Base-by-base conservation (phyloP, 2,888 invertebrate species). In the Acanthopleura granulata region DNA sequence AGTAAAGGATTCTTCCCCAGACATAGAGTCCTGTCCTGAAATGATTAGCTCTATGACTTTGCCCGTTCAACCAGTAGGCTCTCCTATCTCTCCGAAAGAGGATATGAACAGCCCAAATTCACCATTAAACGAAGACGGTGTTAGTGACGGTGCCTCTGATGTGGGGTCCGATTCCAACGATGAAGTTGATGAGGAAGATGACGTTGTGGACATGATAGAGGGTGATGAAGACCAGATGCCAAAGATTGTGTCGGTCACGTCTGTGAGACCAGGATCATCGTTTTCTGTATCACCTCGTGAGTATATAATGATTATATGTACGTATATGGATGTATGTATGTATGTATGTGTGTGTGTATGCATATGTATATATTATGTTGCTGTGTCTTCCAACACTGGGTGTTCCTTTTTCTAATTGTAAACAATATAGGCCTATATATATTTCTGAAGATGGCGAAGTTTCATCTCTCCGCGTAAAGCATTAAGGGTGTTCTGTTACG, bases 201-300 rank as follows among this genome's bases (percentile, higher is more conserved):
- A 57, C 3, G 22, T 57, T 18, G 57, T 12, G n/a, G 57, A 57
- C 22, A 40, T 40, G 40, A 40, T 9, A 40, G 40, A 40, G 40
- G 40, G 3, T 6, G 57, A 57, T 57, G 18, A 12, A 18, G 57
- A 57, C 18, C 25, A 16, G 29, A 66, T 66, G 66, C 66, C 66
- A 22, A 22, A 27, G 66, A 66, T 66, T 66, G 25, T 66, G 15
- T 66, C 66, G 1, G 66, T 66, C 6, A 66, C 66, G 14, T 66
- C 66, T 22, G 66, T 66, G 15, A 25, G 25, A 6, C 57, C 57
- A 57, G 57, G 22, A n/a, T 18, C n/a, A 57, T 40, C 40, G 40
- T 40, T 40, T 40, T 40, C 40, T 40, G 40, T 40, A 40, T 40
- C 40, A 40, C 40, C 40, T 9, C 40, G 40, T 40, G 40, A 40